Evolutionary conservation across 1,140 invertebrate species (phyloP), one percentile per base, ranked within the genome.

Genomic region (Drosophila carrolli): DNA sequence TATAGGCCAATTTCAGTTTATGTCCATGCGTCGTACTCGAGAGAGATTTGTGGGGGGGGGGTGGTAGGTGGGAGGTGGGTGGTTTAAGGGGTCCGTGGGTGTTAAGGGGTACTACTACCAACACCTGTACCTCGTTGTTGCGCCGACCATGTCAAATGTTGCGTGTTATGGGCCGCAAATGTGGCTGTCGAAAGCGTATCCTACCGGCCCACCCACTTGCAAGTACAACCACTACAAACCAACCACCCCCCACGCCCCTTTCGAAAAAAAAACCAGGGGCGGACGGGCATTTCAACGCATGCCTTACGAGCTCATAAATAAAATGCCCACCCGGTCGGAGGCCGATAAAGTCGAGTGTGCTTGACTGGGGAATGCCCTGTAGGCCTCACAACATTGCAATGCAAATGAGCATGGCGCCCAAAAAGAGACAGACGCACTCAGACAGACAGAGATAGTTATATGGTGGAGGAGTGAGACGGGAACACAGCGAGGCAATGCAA

Each of bases 1-100:
- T 86, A 86, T 86, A 88, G 83, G 83, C 83, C 83, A 86, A 86
- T 86, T 86, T 86, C 51, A 80, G 79, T 86, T 86, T 86, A 86
- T 88, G 76, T 86, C 78, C 78, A 88, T 77, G 83, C 84, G 83
- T 79, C 83, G 79, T 79, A 72, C 70, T 82, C 75, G 63, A 79
- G 75, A 79, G 78, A 79, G 79, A 88, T 86, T 86, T 88, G 84
- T 88, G 71, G 50, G 68, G 68, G 13, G 14, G 29, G 19, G 16
- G n/a, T n/a, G n/a, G n/a, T n/a, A n/a, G n/a, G n/a, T n/a, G 48
- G 16, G 4, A 4, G 4, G 8, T 32, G 16, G 32, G 19, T 4
- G 5, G 13, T 14, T 13, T 23, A 9, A 51, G 62, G 40, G 62
- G 14, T 8, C 6, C 5, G 50, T 27, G 8, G 47, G 63, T 40